Conservation (phyloP, 2,888 invertebrate species). For the Atrina japonica region DNA sequence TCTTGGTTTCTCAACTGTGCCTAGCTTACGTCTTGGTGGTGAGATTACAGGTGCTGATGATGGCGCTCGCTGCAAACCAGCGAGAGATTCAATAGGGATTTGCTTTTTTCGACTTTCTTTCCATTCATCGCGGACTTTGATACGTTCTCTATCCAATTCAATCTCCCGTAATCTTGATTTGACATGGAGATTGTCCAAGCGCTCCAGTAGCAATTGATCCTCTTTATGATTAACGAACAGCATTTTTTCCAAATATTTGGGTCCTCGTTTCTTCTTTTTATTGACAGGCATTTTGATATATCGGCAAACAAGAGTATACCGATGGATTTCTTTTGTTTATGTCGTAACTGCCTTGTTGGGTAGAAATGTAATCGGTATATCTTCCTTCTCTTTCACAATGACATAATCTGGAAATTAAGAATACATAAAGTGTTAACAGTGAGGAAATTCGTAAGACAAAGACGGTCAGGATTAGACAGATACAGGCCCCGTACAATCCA, state of each 20-base stretch:
- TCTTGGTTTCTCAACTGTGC: constrained; percentile 3
- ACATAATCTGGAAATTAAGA: too few relatives aligned
- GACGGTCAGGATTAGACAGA: too few relatives aligned
- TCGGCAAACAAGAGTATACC: too few relatives aligned
- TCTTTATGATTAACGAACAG: constrained; percentile 68
- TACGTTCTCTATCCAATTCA: constrained; percentile 61
- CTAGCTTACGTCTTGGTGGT: constrained; percentile 5
- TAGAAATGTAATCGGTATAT: too few relatives aligned
- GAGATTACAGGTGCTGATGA: constrained; percentile 6
- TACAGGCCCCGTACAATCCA: too few relatives aligned
- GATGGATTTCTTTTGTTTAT: too few relatives aligned
- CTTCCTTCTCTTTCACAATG: too few relatives aligned
- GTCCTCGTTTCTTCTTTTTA: constrained; percentile 50
- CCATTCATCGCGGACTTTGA: constrained; percentile 60
- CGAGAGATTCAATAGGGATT: constrained; percentile 47
- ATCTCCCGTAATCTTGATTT: constrained; percentile 56
- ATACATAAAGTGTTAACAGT: too few relatives aligned
- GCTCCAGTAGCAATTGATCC: constrained; percentile 56
- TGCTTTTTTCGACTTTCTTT: constrained; percentile 57
- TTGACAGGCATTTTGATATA: background rate
- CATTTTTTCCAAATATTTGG: constrained; percentile 66
- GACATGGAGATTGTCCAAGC: constrained; percentile 53
- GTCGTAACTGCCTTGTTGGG: too few relatives aligned
- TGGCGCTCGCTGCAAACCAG: background rate
- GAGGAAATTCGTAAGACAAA: too few relatives aligned